Evolutionary conservation across 2,888 invertebrate species (phyloP).

Genomic region (Nomada fabriciana): DNA sequence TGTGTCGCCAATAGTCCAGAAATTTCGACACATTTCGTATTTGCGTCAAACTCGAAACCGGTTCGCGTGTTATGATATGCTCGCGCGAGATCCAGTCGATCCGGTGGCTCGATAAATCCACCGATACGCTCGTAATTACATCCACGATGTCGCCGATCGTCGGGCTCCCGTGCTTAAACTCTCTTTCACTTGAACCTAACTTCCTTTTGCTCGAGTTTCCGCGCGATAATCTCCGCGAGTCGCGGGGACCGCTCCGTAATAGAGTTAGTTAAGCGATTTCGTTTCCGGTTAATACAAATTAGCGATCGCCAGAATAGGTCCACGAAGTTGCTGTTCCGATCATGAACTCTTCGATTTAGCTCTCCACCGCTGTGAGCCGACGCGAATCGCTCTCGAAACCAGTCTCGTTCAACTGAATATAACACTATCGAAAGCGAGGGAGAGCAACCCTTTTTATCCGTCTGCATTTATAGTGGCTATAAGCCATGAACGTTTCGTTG

Average conservation of each 20-base stretch:
- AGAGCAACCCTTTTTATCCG: not conserved
- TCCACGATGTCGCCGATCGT: constrained; percentile 46
- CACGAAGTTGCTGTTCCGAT: constrained; percentile 5
- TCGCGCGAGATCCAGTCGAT: constrained; percentile 47
- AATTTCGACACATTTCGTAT: constrained; percentile 62
- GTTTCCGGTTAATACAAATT: constrained; percentile 31
- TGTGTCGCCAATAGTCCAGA: constrained; percentile 50
- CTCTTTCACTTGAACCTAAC: constrained; percentile 20
- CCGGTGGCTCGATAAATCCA: constrained; percentile 53
- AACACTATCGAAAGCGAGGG: not conserved
- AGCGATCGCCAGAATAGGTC: constrained; percentile 2
- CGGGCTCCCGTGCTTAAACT: constrained; percentile 5
- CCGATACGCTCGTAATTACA: constrained; percentile 52
- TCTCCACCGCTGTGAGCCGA: too few relatives aligned
- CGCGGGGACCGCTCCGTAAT: constrained; percentile 2
- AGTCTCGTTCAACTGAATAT: not conserved
- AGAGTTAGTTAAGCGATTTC: constrained; percentile 28
- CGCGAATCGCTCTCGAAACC: not conserved
- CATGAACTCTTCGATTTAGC: not conserved
- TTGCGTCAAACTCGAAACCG: constrained; percentile 57
- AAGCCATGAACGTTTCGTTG: not conserved
- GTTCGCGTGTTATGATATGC: constrained; percentile 52
- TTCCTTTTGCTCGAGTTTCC: constrained; percentile 35
- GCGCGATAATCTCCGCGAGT: constrained; percentile 12
- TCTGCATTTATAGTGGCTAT: too few relatives aligned